These are phyloP conservation scores for Planococcus citri DNA, from an alignment of 1,140 invertebrate genomes.

Conservation along the genomic window DNA sequence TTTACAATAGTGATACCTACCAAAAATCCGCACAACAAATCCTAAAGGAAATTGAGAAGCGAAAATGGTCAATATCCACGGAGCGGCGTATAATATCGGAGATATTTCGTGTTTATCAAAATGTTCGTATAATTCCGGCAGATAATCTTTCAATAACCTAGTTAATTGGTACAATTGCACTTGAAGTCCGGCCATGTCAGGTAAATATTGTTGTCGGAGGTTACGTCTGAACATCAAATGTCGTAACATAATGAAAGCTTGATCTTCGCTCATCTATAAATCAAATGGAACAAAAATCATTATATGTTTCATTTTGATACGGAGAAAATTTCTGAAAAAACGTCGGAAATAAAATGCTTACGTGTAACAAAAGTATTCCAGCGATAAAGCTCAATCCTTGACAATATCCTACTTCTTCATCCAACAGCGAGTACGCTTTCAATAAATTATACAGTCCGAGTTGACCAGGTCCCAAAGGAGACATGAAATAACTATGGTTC, in stretches of 20 bases:
- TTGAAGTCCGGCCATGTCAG: constrained; percentile 87
- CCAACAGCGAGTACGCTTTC: constrained; percentile 89
- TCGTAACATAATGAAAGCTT: constrained; percentile 72
- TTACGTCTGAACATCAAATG: constrained; percentile 84
- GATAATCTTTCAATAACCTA: constrained; percentile 75
- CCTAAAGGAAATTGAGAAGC: constrained; percentile 93
- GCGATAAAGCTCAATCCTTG: constrained; percentile 93
- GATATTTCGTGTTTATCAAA: constrained; percentile 80
- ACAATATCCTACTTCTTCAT: constrained; percentile 89
- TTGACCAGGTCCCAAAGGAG: constrained; percentile 76
- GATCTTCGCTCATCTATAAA: constrained; percentile 71
- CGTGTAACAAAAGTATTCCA: constrained; percentile 82
- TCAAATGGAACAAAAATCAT: neutral
- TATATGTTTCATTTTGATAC: neutral
- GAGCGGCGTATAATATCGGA: constrained; percentile 85
- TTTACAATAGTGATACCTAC: constrained; percentile 40
- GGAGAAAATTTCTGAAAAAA: neutral
- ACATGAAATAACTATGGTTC: constrained; percentile 79
- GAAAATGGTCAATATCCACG: constrained; percentile 91
- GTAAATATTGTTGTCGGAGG: constrained; percentile 74
- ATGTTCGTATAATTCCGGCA: constrained; percentile 74
- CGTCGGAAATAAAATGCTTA: constrained; percentile 39
- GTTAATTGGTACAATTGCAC: constrained; percentile 87
- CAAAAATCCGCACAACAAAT: constrained; percentile 85
- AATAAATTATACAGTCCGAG: constrained; percentile 85